Evolutionary conservation across 2,113 vertebrate genomes (phyloP).

Genomic region (Calypte anna): DNA sequence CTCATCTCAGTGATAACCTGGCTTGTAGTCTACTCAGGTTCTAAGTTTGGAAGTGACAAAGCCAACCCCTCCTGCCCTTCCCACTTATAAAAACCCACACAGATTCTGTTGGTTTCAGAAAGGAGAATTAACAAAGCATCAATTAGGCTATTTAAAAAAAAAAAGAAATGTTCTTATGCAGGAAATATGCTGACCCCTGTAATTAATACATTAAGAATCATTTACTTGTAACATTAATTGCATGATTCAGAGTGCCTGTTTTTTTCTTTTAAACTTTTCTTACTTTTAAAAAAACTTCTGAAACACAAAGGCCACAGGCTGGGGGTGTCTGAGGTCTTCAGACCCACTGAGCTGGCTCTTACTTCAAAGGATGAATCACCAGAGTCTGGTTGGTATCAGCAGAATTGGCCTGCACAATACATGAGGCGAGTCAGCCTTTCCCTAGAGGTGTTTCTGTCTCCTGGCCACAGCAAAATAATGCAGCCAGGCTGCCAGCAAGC

Average conservation of each 20-base stretch:
- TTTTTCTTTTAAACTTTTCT: background rate
- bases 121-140: background rate
- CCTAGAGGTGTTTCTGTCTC: slow-evolving; percentile 19
- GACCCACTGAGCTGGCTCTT: slow-evolving; percentile 9
- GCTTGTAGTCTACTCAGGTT: background rate
- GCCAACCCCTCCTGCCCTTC: background rate
- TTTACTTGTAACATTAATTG: background rate
- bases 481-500: background rate
- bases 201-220: background rate
- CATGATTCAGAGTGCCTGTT: background rate
- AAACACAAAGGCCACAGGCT: background rate
- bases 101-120: background rate
- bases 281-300: background rate
- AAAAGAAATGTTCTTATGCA: background rate
- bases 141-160: background rate
- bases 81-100: background rate
- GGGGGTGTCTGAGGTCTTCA: background rate
- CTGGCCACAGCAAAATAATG: background rate
- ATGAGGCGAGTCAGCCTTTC: background rate
- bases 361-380: slow-evolving; percentile 45
- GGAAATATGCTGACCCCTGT: background rate
- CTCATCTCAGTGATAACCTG: background rate
- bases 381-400: background rate
- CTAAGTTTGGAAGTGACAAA: background rate
- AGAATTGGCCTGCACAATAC: background rate